Evolutionary conservation across 2,797 vertebrate species (phyloP).

Genomic region (Gadopsis marmoratus): DNA sequence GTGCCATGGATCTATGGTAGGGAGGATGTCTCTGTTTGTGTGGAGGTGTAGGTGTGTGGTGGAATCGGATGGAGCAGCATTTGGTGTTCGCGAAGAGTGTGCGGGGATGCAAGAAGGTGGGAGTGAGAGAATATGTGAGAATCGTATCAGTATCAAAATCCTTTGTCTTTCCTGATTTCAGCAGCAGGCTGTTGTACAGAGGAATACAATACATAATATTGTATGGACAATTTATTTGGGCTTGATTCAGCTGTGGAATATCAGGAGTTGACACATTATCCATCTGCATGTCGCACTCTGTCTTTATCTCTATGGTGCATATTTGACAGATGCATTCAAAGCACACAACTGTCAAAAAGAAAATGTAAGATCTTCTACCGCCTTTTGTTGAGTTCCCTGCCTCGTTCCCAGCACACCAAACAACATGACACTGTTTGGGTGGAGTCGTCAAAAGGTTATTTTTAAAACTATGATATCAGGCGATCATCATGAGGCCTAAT

Average conservation of each 20-base stretch:
- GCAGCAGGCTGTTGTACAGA: conserved; percentile 1
- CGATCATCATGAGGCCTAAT: conserved; percentile 31
- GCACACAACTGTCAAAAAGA: conserved; percentile 45
- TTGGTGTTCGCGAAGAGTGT: neutral
- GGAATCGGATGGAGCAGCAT: conserved; percentile 5
- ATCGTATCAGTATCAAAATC: conserved; percentile 24
- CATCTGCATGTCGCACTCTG: conserved; percentile 39
- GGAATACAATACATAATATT: neutral
- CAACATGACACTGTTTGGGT: conserved; percentile 2
- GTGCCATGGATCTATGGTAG: conserved; percentile 52
- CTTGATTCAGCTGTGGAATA: conserved; percentile 23
- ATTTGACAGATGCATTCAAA: conserved; percentile 47
- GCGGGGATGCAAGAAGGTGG: conserved; percentile 13
- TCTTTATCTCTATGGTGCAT: conserved; percentile 28
- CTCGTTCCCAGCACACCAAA: conserved; percentile 31
- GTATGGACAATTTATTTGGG: conserved; percentile 18
- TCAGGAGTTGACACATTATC: conserved; percentile 24
- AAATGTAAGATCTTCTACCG: neutral
- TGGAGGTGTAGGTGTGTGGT: conserved; percentile 41
- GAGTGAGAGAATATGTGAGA: conserved; percentile 33
- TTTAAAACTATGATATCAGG: conserved; percentile 37
- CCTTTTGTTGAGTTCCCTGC: conserved; percentile 24
- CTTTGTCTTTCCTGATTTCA: conserved; percentile 14
- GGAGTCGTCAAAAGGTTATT: conserved; percentile 15
- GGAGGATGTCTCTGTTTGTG: conserved; percentile 33